These are phyloP conservation scores for Antrozous pallidus DNA, from an alignment of 2,797 vertebrate species.

Conservation along the genomic window DNA sequence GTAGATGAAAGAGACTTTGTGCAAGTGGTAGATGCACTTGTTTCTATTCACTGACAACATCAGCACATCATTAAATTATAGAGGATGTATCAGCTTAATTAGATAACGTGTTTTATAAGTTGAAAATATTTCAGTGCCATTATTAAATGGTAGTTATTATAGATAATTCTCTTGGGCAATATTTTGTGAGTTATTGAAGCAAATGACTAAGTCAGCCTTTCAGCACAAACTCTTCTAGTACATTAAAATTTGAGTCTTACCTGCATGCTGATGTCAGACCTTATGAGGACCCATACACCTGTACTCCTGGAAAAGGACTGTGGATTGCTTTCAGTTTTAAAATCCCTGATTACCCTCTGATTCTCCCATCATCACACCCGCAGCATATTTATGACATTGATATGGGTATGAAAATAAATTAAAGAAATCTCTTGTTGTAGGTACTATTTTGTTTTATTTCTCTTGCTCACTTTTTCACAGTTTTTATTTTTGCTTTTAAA, in stretches of 20 bases:
- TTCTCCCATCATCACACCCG: rapidly evolving
- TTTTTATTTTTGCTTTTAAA: conserved; percentile 68
- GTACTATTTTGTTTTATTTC: not conserved
- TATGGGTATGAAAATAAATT: not conserved
- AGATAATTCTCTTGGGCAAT: not conserved
- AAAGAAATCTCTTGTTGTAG: not conserved
- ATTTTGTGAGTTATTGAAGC: conserved; percentile 52
- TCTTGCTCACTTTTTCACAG: conserved; percentile 14
- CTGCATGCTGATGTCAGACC: not conserved
- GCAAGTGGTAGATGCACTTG: not conserved
- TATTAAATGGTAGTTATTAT: conserved; percentile 34
- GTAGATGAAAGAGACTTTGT: not conserved
- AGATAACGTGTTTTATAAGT: conserved; percentile 28
- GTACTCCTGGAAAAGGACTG: not conserved
- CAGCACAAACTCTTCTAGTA: not conserved
- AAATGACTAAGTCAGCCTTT: conserved; percentile 36
- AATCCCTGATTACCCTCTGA: not conserved
- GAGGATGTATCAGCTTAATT: not conserved
- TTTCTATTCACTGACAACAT: not conserved
- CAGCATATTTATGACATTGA: not conserved
- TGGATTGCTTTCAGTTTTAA: not conserved
- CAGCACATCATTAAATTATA: not conserved
- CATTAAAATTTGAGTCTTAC: not conserved
- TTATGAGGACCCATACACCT: not conserved
- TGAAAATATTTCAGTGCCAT: conserved; percentile 31